Evolutionary conservation across 35 echinoderm and acorn worm species (phyloP).

Genomic region (Eucidaris tribuloides): DNA sequence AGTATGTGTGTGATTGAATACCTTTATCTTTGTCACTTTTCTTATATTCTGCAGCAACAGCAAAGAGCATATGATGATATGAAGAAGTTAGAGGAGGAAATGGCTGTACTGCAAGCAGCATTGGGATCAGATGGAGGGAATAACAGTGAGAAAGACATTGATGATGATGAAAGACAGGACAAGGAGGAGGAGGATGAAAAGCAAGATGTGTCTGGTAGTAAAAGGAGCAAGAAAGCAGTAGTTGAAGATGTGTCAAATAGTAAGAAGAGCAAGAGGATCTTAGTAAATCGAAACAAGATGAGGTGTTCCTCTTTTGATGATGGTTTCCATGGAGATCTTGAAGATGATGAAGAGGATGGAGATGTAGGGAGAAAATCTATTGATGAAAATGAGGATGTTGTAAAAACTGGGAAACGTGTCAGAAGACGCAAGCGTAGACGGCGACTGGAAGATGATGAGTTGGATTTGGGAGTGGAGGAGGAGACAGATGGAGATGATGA

Average conservation of each 20-base stretch:
- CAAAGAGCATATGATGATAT: slow-evolving; percentile 54
- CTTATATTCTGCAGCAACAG: slow-evolving; percentile 85
- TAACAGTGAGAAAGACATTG: not conserved
- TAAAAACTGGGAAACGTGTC: not conserved
- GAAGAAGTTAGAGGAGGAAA: slow-evolving; percentile 56
- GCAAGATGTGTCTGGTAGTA: not conserved
- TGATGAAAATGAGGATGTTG: not conserved
- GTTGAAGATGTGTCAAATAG: no score
- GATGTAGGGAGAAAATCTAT: not conserved
- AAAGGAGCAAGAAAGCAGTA: no score
- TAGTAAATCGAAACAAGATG: no score
- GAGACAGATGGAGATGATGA: slow-evolving; percentile 17
- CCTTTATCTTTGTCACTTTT: no score
- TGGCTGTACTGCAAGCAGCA: slow-evolving; percentile 56
- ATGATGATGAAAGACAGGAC: slow-evolving; percentile 57
- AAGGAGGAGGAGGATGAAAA: not conserved
- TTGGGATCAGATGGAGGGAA: slow-evolving; percentile 5
- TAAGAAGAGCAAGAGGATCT: no score
- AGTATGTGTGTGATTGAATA: no score
- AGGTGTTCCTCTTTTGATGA: no score
- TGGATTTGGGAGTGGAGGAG: not conserved
- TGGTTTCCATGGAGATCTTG: not conserved
- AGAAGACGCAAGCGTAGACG: no score
- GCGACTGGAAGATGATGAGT: slow-evolving; percentile 16
- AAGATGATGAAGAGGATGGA: not conserved